Percentiles rank a stretch among this genome's conserved stretches.
Conservation (phyloP, 35 echinoderm and acorn worm genomes). For the Nesometra sesokonis region DNA sequence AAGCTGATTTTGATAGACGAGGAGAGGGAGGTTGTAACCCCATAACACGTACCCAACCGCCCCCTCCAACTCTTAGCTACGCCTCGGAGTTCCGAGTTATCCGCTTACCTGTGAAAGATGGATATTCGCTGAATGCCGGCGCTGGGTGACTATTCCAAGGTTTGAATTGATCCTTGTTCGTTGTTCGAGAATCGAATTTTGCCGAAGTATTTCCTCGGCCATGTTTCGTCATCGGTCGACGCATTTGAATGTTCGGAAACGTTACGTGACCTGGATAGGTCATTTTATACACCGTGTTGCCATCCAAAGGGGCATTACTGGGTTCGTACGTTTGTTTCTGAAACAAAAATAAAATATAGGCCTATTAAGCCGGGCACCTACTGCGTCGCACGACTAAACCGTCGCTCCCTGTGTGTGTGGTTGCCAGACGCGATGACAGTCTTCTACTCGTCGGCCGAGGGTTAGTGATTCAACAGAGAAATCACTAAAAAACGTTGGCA, state of each 20-base stretch:
- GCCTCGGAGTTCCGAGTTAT: too few species aligned
- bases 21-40: too few species aligned
- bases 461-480: too few species aligned
- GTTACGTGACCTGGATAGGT: slow-evolving; percentile 60
- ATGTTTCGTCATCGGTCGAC: slow-evolving; percentile 28
- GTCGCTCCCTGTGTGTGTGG: too few species aligned
- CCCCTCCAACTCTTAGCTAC: too few species aligned
- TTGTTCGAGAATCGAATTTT: slow-evolving; percentile 77
- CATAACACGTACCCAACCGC: too few species aligned
- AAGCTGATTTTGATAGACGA: too few species aligned
- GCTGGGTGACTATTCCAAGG: slow-evolving; percentile 54
- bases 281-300: slow-evolving; percentile 58
- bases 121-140: slow-evolving; percentile 64
- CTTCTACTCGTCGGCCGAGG: too few species aligned
- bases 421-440: too few species aligned
- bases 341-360: slow-evolving; percentile 3
- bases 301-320: slow-evolving; percentile 44
- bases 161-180: slow-evolving; percentile 72
- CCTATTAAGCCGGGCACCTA: too few species aligned
- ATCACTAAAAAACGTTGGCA: too few species aligned
- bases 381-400: too few species aligned
- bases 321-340: slow-evolving; percentile 56
- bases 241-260: slow-evolving; percentile 54
- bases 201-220: slow-evolving; percentile 34
- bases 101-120: slow-evolving; percentile 75